phyloP scores from a whole-genome alignment of 1,140 invertebrate genomes.

The Drosophila erecta region DNA sequence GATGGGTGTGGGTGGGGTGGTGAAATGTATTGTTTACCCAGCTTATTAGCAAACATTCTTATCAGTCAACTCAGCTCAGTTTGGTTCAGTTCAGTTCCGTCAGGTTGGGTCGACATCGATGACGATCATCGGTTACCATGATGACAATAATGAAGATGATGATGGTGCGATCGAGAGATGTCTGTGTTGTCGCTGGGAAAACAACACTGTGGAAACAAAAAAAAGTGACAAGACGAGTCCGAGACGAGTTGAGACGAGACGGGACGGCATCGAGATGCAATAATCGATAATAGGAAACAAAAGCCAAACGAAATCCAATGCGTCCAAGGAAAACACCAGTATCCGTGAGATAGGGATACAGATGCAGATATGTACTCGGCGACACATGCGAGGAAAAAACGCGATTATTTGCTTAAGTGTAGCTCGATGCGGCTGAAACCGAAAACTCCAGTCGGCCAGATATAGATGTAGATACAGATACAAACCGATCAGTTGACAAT shows the following conservation, averaged over 20 bases:
- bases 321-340: constrained; percentile 57
- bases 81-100: constrained; percentile 21
- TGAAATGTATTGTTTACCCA: constrained; percentile 53
- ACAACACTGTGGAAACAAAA: constrained; percentile 47
- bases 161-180: constrained; percentile 24
- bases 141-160: constrained; percentile 14
- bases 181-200: constrained; percentile 68
- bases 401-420: constrained; percentile 78
- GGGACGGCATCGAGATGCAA: constrained; percentile 52
- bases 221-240: neutral
- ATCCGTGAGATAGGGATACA: constrained; percentile 42
- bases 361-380: constrained; percentile 43
- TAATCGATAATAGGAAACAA: constrained; percentile 72
- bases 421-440: constrained; percentile 66
- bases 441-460: constrained; percentile 58
- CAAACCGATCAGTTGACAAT: constrained; percentile 79
- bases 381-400: constrained; percentile 53
- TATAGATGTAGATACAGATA: constrained; percentile 30
- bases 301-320: constrained; percentile 60
- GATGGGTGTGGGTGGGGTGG: constrained; percentile 19
- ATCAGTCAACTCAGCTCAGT: constrained; percentile 49
- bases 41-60: constrained; percentile 80
- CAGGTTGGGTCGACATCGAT: constrained; percentile 26
- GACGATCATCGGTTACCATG: constrained; percentile 23
- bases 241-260: neutral